Evolutionary conservation across 2,113 vertebrate genomes (phyloP).

Genomic region (Epinephelus fuscoguttatus): DNA sequence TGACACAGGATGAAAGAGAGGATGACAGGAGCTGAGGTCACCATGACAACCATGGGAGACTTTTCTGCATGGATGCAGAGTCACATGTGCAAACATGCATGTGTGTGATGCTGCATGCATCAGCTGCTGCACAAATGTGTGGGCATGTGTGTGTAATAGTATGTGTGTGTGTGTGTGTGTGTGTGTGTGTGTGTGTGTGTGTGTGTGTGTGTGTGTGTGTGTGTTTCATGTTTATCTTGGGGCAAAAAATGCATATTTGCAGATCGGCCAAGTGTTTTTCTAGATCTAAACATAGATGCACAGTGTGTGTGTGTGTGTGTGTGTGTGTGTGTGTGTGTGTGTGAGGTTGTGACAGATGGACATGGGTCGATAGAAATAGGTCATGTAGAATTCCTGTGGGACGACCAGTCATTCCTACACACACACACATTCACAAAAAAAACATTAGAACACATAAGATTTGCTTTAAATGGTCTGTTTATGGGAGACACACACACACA

Average conservation of each 20-base stretch:
- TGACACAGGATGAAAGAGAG: neutral
- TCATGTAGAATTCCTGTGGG: conserved; percentile 57
- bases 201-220: neutral
- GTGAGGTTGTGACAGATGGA: conserved; percentile 50
- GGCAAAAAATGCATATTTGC: conserved; percentile 43
- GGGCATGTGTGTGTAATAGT: neutral
- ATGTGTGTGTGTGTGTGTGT: neutral
- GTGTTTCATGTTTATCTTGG: conserved; percentile 26
- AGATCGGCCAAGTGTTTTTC: conserved; percentile 24
- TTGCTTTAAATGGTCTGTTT: conserved; percentile 44
- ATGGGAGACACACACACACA: conserved; percentile 27
- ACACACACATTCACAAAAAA: conserved; percentile 32
- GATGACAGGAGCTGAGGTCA: neutral
- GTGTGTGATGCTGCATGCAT: conserved; percentile 23
- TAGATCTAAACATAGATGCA: conserved; percentile 55
- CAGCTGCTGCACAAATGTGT: conserved; percentile 23
- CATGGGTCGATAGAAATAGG: conserved; percentile 55
- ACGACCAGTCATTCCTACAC: conserved; percentile 18
- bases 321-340: conserved; percentile 31
- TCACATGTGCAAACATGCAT: conserved; percentile 23
- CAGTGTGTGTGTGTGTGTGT: conserved; percentile 13
- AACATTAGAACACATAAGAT: conserved; percentile 21
- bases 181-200: neutral
- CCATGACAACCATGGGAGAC: conserved; percentile 33
- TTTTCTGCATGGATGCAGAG: conserved; percentile 52